phyloP scores from a whole-genome alignment of 2,888 invertebrate species.

The Leptopilina syphax region DNA sequence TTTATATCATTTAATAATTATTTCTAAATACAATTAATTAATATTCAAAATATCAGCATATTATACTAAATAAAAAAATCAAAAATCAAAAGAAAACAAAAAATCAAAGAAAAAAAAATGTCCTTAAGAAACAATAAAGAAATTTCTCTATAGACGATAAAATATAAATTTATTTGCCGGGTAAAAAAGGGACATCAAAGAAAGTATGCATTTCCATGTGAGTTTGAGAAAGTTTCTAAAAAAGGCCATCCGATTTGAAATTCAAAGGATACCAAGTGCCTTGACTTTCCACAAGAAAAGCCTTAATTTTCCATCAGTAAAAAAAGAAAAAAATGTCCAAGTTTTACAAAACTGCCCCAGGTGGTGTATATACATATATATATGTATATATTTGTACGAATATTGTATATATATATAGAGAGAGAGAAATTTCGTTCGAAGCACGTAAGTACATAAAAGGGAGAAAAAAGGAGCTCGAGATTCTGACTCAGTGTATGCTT shows the following conservation, averaged over 20 bases:
- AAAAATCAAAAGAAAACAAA: too few relatives aligned
- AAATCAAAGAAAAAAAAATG: neutral
- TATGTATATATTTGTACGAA: neutral
- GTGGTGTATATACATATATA: neutral
- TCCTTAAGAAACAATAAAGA: neutral
- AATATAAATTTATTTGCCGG: neutral
- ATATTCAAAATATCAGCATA: too few relatives aligned
- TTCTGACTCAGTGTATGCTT: slow-evolving; percentile 8
- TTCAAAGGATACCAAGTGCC: slow-evolving; percentile 7
- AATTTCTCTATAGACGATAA: neutral
- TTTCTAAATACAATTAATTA: too few relatives aligned
- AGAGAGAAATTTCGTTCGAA: slow-evolving; percentile 14
- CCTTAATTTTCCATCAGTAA: slow-evolving; percentile 11
- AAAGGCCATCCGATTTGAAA: neutral
- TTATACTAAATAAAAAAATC: too few relatives aligned
- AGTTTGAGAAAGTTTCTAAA: neutral
- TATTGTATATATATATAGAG: too few relatives aligned
- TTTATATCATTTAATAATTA: too few relatives aligned
- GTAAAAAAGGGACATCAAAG: neutral
- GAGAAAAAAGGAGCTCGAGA: neutral
- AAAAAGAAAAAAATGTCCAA: neutral
- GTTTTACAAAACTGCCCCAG: slow-evolving; percentile 21
- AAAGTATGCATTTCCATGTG: neutral
- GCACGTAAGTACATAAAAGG: slow-evolving; percentile 27
- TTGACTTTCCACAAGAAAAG: slow-evolving; percentile 18